These are phyloP conservation scores for Cnemophilus loriae DNA, from an alignment of 2,113 vertebrate species.

Conservation along the genomic window DNA sequence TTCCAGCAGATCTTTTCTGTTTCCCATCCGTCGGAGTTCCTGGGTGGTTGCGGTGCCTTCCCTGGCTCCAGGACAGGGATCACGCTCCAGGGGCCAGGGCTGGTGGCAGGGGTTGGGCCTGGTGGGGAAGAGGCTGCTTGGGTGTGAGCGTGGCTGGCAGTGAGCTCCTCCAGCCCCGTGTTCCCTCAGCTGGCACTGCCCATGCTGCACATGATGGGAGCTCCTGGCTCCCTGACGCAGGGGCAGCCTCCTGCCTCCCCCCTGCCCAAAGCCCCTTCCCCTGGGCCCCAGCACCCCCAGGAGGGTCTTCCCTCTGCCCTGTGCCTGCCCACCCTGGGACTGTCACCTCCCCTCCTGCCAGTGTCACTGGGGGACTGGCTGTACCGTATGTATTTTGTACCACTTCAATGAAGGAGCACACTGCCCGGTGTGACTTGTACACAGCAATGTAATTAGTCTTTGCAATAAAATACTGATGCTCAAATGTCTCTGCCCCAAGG, in stretches of 20 bases:
- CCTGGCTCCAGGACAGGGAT: not conserved
- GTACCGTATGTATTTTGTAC: constrained; percentile 70
- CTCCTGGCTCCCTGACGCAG: constrained; percentile 23
- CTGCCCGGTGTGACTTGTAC: constrained; percentile 61
- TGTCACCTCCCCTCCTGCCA: not conserved
- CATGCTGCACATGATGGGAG: constrained; percentile 52
- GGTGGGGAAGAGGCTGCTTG: not conserved
- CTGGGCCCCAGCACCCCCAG: not conserved
- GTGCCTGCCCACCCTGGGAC: not conserved
- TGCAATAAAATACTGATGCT: constrained; percentile 70
- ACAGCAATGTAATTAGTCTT: constrained; percentile 71
- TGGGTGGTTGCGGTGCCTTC: fast-evolving
- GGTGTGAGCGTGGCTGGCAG: not conserved
- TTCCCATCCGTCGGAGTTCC: not conserved
- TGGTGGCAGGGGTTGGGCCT: not conserved
- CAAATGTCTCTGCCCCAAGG: not conserved
- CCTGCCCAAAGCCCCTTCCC: not conserved
- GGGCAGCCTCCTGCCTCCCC: not conserved
- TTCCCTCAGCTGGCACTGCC: not conserved
- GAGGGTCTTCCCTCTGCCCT: not conserved
- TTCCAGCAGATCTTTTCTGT: not conserved
- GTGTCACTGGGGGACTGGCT: not conserved
- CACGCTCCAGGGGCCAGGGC: not conserved
- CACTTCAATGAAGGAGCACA: constrained; percentile 67
- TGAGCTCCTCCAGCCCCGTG: not conserved